Base-by-base conservation (phyloP, 2,797 vertebrate species). In the Hafferia zeledoni region DNA sequence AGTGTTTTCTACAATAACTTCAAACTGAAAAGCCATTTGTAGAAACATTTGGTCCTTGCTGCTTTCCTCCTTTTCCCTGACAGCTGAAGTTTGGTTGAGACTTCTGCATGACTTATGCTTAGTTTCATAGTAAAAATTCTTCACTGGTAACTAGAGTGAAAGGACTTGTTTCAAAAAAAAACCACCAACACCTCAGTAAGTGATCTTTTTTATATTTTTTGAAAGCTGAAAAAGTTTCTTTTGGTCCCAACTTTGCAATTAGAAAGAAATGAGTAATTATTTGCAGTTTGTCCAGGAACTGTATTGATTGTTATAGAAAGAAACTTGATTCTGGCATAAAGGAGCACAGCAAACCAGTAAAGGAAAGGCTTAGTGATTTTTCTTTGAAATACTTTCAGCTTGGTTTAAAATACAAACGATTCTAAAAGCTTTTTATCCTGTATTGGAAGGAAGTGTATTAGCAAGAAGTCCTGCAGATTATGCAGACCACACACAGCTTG, bases 371-470 rank as follows among this genome's bases (percentile, higher is more conserved):
- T 78, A 60, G 44, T 5, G 2, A 57, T 90, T 94, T 94, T 69
- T 69, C 24, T 88, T 65, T 86, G 37, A 93, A 95, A 85, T 77
- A 17, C 49, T 83, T 93, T 77, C 27, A 46, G 25, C 53, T 85
- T 59, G 6, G 16, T 93, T 87, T 91, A 87, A 94, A 94, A 89
- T 88, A 71, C n/a, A 57, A 70, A 80, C 78, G 60, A 56, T 91
- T 55, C 67, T 52, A n/a, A 52, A 71, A 64, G 46, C 22, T 68
- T 77, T 84, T 87, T 83, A 64, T 86, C 39, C 46, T 50, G 35
- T 72, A 19, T 61, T 93, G n/a, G 35, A 72, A 78, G 35, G 71
- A 78, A 89, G 47, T 37, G 6, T 72, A 30, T 90, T 85, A 91
- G 39, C 53, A 69, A 68, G 53, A 65, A 71, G 37, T 89, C 56